phyloP scores from a whole-genome alignment of 2,888 invertebrate species.

The Troides oblongomaculatus region DNA sequence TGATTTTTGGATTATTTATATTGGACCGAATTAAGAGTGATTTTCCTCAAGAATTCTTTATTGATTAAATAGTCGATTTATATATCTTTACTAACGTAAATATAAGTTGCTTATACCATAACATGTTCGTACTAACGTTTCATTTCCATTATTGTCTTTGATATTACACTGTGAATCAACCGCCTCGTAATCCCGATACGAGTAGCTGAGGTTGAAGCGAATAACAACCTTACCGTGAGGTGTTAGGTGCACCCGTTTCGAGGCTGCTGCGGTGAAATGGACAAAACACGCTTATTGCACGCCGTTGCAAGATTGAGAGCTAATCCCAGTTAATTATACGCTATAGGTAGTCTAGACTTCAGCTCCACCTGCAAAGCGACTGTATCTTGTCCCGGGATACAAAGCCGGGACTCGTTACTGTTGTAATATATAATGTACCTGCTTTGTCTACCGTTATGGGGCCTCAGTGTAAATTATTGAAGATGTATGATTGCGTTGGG shows the following conservation, averaged over 20 bases:
- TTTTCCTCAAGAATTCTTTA: too few species aligned
- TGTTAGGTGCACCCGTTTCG: slow-evolving; percentile 1
- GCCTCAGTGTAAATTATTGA: slow-evolving; percentile 21
- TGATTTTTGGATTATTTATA: too few species aligned
- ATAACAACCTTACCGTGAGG: slow-evolving; percentile 10
- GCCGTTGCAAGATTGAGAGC: slow-evolving; percentile 46
- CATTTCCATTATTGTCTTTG: slow-evolving; percentile 20
- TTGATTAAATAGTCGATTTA: too few species aligned
- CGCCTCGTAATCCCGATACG: slow-evolving; percentile 12
- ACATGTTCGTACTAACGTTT: slow-evolving; percentile 7
- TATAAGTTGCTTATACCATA: not conserved
- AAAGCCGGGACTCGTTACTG: slow-evolving; percentile 24
- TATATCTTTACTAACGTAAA: too few species aligned
- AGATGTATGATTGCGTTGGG: slow-evolving; percentile 17
- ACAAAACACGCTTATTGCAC: slow-evolving; percentile 30
- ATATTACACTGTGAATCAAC: slow-evolving; percentile 20
- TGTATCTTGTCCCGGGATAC: slow-evolving; percentile 23
- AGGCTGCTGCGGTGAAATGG: slow-evolving; percentile 19
- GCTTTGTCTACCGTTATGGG: slow-evolving; percentile 21
- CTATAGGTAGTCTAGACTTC: slow-evolving; percentile 36
- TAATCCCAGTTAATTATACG: slow-evolving; percentile 61
- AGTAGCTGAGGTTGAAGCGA: slow-evolving; percentile 1
- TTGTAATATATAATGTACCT: slow-evolving; percentile 27
- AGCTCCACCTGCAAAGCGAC: slow-evolving; percentile 26
- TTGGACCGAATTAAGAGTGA: too few species aligned